Base-by-base conservation (phyloP, 2,888 invertebrate genomes). In the Tachina grossa region DNA sequence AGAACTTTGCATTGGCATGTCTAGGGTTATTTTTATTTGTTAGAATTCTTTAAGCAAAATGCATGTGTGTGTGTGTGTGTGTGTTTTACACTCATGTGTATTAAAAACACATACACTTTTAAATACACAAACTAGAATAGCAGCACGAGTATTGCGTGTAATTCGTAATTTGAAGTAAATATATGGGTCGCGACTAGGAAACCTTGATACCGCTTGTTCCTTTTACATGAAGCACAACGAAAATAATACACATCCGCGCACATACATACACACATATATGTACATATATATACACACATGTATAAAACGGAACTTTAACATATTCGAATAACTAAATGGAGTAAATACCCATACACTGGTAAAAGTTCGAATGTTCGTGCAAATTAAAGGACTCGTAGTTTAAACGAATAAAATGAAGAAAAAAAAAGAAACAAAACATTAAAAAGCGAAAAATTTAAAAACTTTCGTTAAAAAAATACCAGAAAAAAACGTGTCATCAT, bases 101-200 rank as follows among this genome's bases (percentile, higher is more conserved):
- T 51, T 19, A 10, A 53, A 31, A 47, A 39, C 59, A 6, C n/a
- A n/a, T 55, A 11, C 55, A 53, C 31, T 31, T 31, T 31, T 31
- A 31, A 31, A 31, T 31, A 31, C 31, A 31, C 6, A 6, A 31
- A 31, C 31, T 6, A 31, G 6, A 6, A 31, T 5, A 31, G 0
- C 0, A 31, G 31, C 6, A 83, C 65, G 71, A 53, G 31, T 76
- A 88, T 90, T 89, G 91, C 91, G 91, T 91, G 91, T 89, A 89
- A 88, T 88, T 90, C 85, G 89, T 89, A 89, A 90, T 89, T 91
- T 89, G 89, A 49, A 88, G 89, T 88, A 89, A 89, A 91, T 90
- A 88, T 91, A 88, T 91, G 89, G 90, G 90, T 90, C 90, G 90
- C 87, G 79, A 74, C 77, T 79, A 59, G 83, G 71, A 85, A 83